Conservation (phyloP, 92 coral and sea anemone genomes). For the Desmophyllum pertusum region DNA sequence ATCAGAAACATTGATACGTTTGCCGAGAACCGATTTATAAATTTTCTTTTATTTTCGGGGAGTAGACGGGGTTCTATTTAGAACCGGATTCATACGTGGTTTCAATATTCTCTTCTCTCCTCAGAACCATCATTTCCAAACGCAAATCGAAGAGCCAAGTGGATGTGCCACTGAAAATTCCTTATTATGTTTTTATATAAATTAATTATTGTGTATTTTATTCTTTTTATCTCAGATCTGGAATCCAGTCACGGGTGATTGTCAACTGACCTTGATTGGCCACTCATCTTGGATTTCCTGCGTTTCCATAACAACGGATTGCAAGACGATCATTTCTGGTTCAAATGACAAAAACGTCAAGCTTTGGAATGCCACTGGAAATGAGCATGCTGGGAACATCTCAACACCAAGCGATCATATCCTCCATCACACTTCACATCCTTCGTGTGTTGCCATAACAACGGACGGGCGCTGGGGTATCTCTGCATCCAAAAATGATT, state of each 20-base stretch:
- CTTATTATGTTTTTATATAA: background rate
- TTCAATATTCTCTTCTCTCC: background rate
- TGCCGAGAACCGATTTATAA: background rate
- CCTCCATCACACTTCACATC: slow-evolving; percentile 75
- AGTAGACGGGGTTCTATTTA: no score
- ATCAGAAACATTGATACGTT: background rate
- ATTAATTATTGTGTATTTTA: background rate
- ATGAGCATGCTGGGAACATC: slow-evolving; percentile 48
- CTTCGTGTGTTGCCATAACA: slow-evolving; percentile 81
- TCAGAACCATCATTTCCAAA: background rate
- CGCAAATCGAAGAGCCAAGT: background rate
- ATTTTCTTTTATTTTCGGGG: background rate
- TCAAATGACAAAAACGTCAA: slow-evolving; percentile 87
- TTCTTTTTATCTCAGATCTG: slow-evolving; percentile 52
- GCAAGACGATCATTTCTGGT: slow-evolving; percentile 78
- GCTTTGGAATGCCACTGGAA: slow-evolving; percentile 78
- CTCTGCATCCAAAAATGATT: slow-evolving; percentile 76
- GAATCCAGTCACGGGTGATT: slow-evolving; percentile 71
- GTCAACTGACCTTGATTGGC: slow-evolving; percentile 79
- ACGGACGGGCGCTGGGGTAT: slow-evolving; percentile 78
- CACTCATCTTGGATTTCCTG: slow-evolving; percentile 91
- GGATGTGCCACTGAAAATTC: background rate
- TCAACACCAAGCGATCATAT: slow-evolving; percentile 72
- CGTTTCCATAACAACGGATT: slow-evolving; percentile 73
- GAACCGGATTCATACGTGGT: no score